Conservation (phyloP, 2,113 vertebrate genomes). For the Rissa tridactyla region DNA sequence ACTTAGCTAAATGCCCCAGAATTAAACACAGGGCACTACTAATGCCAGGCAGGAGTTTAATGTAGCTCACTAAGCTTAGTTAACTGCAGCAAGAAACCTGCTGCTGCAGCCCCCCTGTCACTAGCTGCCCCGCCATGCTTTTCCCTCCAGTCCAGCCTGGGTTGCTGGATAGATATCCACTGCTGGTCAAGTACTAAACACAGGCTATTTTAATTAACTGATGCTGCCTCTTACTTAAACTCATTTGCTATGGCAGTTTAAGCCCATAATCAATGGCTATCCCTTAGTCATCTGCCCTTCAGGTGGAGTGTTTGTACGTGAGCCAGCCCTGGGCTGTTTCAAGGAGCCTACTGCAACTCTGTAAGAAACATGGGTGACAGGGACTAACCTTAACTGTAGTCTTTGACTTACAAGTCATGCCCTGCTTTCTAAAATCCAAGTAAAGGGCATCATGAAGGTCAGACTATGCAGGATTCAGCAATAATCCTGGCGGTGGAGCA, state of each 20-base stretch:
- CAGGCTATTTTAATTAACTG: not conserved
- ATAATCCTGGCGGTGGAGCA: not conserved
- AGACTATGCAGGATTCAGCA: not conserved
- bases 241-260: not conserved
- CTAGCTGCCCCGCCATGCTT: not conserved
- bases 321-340: not conserved
- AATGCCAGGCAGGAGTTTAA: not conserved
- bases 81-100: not conserved
- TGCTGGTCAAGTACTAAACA: not conserved
- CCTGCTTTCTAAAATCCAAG: not conserved
- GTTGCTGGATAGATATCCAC: not conserved
- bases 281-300: not conserved
- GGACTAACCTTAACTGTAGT: not conserved
- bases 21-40: not conserved
- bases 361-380: not conserved
- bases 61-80: not conserved
- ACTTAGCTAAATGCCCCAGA: not conserved
- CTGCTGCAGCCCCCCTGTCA: not conserved
- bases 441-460: not conserved
- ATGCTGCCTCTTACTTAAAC: not conserved
- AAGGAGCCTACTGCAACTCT: not conserved
- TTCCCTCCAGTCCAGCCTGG: not conserved
- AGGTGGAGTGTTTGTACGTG: not conserved
- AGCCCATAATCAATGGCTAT: not conserved
- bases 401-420: not conserved